A percentile compares a stretch with the other conserved stretches of the same genome.
phyloP scores from a whole-genome alignment of 2,113 vertebrate genomes.

The Jaculus jaculus region DNA sequence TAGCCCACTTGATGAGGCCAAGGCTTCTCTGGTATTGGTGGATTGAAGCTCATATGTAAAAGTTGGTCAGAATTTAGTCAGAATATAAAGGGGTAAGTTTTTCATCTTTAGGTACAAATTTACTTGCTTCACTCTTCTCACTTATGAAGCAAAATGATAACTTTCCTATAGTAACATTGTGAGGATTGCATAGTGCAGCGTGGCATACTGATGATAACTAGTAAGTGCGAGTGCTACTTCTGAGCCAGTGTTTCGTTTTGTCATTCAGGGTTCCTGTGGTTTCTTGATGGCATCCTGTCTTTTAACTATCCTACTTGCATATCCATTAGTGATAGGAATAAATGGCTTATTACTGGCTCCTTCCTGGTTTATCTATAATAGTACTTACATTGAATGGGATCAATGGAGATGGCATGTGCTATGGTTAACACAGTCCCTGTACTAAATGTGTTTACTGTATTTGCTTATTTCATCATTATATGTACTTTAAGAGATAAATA shows the following conservation, averaged over 20 bases:
- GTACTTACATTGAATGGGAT: not conserved
- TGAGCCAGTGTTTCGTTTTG: not conserved
- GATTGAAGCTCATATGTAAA: not conserved
- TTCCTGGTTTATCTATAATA: not conserved
- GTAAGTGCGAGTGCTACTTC: not conserved
- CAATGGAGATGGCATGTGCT: not conserved
- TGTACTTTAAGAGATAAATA: not conserved
- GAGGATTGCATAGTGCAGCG: not conserved
- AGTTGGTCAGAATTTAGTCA: not conserved
- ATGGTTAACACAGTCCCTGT: not conserved
- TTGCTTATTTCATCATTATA: slow-evolving; percentile 23
- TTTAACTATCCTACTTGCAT: not conserved
- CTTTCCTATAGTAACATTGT: not conserved
- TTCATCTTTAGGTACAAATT: not conserved
- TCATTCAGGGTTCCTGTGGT: not conserved
- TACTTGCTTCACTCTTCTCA: not conserved
- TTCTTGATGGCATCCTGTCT: not conserved
- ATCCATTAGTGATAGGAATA: not conserved
- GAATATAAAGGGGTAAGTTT: not conserved
- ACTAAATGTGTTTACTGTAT: not conserved
- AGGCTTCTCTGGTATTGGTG: not conserved
- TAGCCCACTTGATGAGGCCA: not conserved
- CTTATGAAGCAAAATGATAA: not conserved
- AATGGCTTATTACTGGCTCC: not conserved
- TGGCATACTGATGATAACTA: not conserved